These are phyloP conservation scores for Pteropus alecto DNA, from an alignment of 2,113 vertebrate species.

Conservation along the genomic window DNA sequence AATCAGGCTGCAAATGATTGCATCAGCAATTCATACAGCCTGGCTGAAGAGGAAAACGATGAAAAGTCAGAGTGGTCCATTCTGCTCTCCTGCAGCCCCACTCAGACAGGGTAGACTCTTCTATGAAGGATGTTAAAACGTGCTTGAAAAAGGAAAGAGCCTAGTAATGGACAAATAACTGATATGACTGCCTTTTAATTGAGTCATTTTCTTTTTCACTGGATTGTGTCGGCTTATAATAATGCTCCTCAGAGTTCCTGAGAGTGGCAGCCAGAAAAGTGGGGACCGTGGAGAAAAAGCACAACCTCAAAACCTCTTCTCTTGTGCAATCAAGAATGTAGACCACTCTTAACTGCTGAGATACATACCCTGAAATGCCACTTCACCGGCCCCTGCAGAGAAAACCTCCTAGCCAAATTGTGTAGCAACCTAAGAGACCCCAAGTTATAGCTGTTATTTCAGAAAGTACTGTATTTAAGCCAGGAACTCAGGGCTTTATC, in stretches of 20 bases:
- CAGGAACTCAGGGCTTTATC: not conserved
- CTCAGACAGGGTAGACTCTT: not conserved
- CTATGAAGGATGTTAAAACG: not conserved
- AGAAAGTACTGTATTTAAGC: constrained; percentile 11
- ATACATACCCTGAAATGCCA: not conserved
- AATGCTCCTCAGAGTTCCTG: not conserved
- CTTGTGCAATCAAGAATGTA: constrained; percentile 28
- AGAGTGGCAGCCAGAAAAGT: constrained; percentile 37
- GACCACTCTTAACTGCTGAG: not conserved
- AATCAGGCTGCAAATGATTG: not conserved
- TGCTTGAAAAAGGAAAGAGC: not conserved
- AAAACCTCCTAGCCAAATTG: constrained; percentile 37
- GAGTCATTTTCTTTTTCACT: not conserved
- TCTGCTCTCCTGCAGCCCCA: not conserved
- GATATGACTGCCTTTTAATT: not conserved
- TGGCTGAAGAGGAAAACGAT: not conserved
- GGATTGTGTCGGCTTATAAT: not conserved
- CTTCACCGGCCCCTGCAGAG: constrained; percentile 9
- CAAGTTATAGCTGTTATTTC: not conserved
- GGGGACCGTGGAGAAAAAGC: constrained; percentile 32
- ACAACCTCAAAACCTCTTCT: constrained; percentile 63
- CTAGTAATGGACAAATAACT: not conserved
- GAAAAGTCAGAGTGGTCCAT: not conserved
- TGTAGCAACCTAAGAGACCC: constrained; percentile 54
- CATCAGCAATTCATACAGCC: not conserved